phyloP scores from a whole-genome alignment of 2,797 vertebrate genomes.

The Taeniopygia guttata region DNA sequence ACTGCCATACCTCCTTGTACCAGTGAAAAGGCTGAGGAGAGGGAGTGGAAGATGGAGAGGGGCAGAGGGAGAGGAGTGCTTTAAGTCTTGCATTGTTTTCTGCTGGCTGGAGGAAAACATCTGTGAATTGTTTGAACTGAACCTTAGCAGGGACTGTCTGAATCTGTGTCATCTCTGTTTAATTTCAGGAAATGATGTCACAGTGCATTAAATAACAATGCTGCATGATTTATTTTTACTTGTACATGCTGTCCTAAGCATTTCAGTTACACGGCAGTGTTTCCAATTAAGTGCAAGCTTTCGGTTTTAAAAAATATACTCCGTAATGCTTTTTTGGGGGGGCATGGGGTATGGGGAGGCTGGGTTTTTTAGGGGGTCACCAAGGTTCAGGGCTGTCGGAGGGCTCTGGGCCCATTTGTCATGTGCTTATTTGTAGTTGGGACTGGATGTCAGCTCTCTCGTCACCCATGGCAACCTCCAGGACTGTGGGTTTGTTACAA shows the following conservation, averaged over 20 bases:
- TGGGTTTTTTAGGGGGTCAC: conserved; percentile 80
- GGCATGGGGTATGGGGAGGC: conserved; percentile 4
- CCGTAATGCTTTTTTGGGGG: conserved; percentile 46
- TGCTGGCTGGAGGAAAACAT: conserved; percentile 82
- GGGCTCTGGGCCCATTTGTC: conserved; percentile 87
- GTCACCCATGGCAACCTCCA: conserved; percentile 83
- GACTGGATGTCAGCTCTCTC: conserved; percentile 79
- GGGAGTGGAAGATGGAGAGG: background rate
- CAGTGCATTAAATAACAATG: conserved; percentile 76
- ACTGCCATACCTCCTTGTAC: conserved; percentile 70
- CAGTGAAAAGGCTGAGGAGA: conserved; percentile 1
- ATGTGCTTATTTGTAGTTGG: conserved; percentile 86
- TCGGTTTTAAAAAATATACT: conserved; percentile 63
- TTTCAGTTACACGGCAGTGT: conserved; percentile 66
- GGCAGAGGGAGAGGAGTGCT: conserved; percentile 13
- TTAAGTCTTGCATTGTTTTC: conserved; percentile 78
- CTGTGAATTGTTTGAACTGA: conserved; percentile 89
- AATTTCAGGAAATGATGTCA: conserved; percentile 83
- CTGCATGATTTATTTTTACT: conserved; percentile 74
- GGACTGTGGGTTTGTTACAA: conserved; percentile 77
- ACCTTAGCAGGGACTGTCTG: conserved; percentile 71
- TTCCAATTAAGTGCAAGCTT: conserved; percentile 75
- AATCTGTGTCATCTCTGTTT: conserved; percentile 80
- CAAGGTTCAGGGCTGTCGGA: conserved; percentile 82
- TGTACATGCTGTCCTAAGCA: conserved; percentile 76